Evolutionary conservation across 2,888 invertebrate genomes (phyloP).

Genomic region (Gonocerus acuteangulatus): DNA sequence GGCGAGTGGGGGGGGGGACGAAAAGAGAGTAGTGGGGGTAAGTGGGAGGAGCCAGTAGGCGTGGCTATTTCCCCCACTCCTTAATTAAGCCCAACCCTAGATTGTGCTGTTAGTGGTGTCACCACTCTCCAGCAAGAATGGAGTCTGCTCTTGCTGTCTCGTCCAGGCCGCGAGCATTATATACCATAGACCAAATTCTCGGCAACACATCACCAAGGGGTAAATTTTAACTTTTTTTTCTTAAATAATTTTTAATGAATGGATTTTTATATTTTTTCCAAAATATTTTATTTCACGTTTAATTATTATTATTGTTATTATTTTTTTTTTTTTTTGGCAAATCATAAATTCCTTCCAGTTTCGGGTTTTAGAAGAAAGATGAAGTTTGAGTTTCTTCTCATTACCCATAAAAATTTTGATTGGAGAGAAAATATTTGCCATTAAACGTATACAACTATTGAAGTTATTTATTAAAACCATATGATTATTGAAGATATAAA

Average conservation of each 20-base stretch:
- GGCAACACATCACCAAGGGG: constrained; percentile 40
- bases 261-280: neutral
- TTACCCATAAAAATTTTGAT: too few species aligned
- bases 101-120: neutral
- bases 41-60: neutral
- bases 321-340: neutral
- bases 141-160: constrained; percentile 29
- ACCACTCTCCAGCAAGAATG: neutral
- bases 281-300: neutral
- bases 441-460: too few species aligned
- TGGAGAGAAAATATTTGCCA: too few species aligned
- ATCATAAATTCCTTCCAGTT: too few species aligned
- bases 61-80: neutral
- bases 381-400: too few species aligned
- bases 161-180: constrained; percentile 42
- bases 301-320: neutral
- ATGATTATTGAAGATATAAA: too few species aligned
- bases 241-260: neutral
- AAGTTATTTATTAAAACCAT: too few species aligned
- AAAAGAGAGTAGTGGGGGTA: neutral
- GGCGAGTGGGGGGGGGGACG: neutral
- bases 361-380: too few species aligned
- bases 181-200: constrained; percentile 47
- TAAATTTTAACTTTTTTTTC: neutral
- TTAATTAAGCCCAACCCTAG: neutral